Conservation (phyloP, 1,140 invertebrate species). For the Halictus rubicundus region DNA sequence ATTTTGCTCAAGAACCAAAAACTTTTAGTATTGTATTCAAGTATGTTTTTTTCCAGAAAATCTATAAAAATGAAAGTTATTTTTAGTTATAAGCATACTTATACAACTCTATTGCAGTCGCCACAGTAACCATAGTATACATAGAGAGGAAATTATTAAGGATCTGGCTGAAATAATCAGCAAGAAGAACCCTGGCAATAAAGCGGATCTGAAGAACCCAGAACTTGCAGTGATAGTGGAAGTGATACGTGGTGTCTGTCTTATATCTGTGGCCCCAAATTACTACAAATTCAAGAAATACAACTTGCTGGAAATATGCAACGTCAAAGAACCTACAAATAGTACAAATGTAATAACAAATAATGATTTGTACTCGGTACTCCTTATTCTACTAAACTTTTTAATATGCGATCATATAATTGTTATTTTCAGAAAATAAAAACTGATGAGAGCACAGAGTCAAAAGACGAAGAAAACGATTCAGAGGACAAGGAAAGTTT, state of each 20-base stretch:
- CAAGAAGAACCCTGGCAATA: constrained; percentile 43
- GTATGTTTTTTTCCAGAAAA: constrained; percentile 67
- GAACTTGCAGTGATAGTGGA: constrained; percentile 89
- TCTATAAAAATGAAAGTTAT: neutral
- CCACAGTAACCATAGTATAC: constrained; percentile 88
- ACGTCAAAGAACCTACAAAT: constrained; percentile 41
- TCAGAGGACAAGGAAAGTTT: neutral
- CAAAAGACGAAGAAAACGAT: neutral
- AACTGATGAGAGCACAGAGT: neutral
- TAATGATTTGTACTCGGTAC: neutral
- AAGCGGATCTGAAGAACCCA: constrained; percentile 84
- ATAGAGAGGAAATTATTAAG: constrained; percentile 86
- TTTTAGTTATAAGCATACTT: neutral
- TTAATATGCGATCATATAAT: neutral
- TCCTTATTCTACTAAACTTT: too few relatives aligned
- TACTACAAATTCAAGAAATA: constrained; percentile 87
- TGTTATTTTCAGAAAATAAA: neutral
- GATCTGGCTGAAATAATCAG: constrained; percentile 85
- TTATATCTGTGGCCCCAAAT: constrained; percentile 85
- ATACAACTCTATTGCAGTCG: constrained; percentile 77
- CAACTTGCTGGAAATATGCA: constrained; percentile 83
- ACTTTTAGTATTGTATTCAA: constrained; percentile 91
- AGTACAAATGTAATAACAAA: neutral
- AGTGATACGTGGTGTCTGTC: constrained; percentile 86
- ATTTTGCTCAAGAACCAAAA: constrained; percentile 86